Base-by-base conservation (phyloP, 2,113 vertebrate genomes). In the Hippocampus mohnikei region DNA sequence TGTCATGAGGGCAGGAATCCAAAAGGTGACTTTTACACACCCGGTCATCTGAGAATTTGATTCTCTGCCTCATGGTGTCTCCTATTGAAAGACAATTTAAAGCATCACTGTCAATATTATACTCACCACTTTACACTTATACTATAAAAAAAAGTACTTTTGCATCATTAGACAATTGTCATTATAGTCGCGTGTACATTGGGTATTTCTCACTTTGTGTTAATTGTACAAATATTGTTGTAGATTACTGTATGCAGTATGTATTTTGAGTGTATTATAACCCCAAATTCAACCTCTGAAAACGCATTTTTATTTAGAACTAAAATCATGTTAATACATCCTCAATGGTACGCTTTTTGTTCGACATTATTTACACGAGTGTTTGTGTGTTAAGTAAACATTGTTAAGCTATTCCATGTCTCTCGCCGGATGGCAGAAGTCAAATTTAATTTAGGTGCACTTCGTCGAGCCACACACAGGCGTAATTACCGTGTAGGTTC, bases 11-110 rank as follows among this genome's bases (percentile, higher is more conserved):
- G 84, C 97, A 99, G 78, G 96, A 99, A 90, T 98, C 96, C 88
- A 99, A 93, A 70, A 99, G 95, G 73, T 99, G 97, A 88, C 97
- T 98, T 94, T 99, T 99, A 90, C 97, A 99, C 61, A 99, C 97
- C 88, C 95, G 92, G 74, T 99, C 97, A 85, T 99, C 97, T 66
- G 94, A 93, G 88, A 99, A 99, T 88, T 99, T 99, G 88, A 99
- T 98, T 87, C 97, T 93, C 75, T 99, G 97, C 44, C 97, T 93
- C 91, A 97, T 99, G 8, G 93, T 90, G 81, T 99, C 97, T 62
- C 97, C 97, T 99, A 89, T 61, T 90, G 92, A 83, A 85, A 89
- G 0, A 74, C 20, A 48, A 1, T 15, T 16, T 18, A 15, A 16
- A 16, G 15, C 42, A 44, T 44, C 37, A 11, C 20, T n/a, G 37